These are phyloP conservation scores for Agrypnus murinus DNA, from an alignment of 2,888 invertebrate species.

Conservation along the genomic window DNA sequence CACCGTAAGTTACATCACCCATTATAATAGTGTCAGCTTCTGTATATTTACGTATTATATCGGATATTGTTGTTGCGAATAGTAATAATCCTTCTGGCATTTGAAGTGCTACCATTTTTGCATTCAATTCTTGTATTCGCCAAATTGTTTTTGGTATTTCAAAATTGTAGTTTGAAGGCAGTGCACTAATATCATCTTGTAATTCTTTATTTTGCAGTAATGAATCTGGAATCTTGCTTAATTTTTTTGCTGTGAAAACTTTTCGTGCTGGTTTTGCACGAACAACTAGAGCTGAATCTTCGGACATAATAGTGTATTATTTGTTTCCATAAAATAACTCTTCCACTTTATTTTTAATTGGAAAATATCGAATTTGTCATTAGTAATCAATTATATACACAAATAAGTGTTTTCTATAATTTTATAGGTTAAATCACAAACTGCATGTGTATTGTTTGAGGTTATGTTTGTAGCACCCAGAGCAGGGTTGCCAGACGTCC, in stretches of 20 bases:
- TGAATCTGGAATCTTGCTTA: constrained; percentile 88
- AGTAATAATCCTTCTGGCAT: constrained; percentile 97
- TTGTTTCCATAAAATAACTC: too few species aligned
- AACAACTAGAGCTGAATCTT: constrained; percentile 77
- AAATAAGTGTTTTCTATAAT: too few species aligned
- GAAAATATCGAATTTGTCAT: too few species aligned
- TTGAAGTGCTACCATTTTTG: constrained; percentile 94
- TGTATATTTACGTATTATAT: constrained; percentile 91
- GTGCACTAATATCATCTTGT: constrained; percentile 80
- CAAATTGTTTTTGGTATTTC: constrained; percentile 98
- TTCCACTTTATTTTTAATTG: too few species aligned
- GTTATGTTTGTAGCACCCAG: too few species aligned
- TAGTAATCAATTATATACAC: too few species aligned
- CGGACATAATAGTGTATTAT: constrained; percentile 60
- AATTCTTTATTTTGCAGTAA: constrained; percentile 84
- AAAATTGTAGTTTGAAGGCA: constrained; percentile 98
- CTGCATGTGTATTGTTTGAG: too few species aligned
- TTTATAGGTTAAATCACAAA: too few species aligned
- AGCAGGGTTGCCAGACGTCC: too few species aligned
- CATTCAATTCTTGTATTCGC: constrained; percentile 89
- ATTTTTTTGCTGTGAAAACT: constrained; percentile 84
- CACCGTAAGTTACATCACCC: constrained; percentile 99
- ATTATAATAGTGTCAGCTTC: constrained; percentile 94
- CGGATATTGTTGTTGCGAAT: constrained; percentile 94
- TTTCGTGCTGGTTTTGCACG: constrained; percentile 87